Evolutionary conservation across 2,888 invertebrate genomes (phyloP).

Genomic region (Limenitis camilla): DNA sequence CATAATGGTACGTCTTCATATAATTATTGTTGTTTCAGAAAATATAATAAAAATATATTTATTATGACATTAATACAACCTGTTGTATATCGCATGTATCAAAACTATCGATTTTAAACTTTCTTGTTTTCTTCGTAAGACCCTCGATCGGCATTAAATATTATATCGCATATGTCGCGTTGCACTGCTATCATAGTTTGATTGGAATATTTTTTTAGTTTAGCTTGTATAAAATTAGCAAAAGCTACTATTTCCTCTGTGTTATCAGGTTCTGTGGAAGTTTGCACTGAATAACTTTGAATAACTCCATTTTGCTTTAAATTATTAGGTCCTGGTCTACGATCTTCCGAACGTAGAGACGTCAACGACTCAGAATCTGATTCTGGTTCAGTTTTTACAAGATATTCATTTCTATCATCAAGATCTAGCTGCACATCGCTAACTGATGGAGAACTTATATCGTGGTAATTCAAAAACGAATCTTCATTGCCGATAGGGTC

Average conservation of each 20-base stretch:
- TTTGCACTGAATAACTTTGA: constrained; percentile 1
- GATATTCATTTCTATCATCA: not conserved
- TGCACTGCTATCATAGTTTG: constrained; percentile 35
- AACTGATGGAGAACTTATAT: not conserved
- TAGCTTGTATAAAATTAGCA: constrained; percentile 37
- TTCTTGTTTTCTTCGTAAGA: constrained; percentile 14
- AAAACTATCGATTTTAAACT: not conserved
- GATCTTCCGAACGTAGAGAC: no score
- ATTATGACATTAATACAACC: no score
- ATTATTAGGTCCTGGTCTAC: not conserved
- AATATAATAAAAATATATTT: not conserved
- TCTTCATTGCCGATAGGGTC: no score
- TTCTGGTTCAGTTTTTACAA: constrained; percentile 1
- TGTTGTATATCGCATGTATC: no score
- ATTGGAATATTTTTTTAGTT: constrained; percentile 42
- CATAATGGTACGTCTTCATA: not conserved
- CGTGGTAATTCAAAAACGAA: no score
- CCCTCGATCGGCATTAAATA: constrained; percentile 43
- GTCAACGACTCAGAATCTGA: not conserved
- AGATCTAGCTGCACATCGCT: not conserved
- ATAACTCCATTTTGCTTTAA: not conserved
- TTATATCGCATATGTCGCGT: constrained; percentile 41
- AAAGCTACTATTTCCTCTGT: constrained; percentile 41
- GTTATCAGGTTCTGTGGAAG: constrained; percentile 22
- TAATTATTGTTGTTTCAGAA: not conserved